Conservation (phyloP, 2,888 invertebrate species). For the Drosophila helvetica region DNA sequence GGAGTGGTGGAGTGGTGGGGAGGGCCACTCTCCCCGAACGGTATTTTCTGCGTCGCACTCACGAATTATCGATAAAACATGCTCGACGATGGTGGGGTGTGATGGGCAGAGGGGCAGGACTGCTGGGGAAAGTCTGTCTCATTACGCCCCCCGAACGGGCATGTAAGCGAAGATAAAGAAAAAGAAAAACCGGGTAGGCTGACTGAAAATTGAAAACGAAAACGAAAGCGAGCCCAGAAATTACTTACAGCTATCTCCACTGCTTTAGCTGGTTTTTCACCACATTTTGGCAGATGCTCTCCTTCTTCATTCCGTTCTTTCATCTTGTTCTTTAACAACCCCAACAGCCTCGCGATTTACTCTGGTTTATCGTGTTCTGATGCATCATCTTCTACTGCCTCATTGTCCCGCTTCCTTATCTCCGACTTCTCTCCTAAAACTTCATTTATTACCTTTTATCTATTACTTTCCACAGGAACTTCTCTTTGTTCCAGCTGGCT, state of each 20-base stretch:
- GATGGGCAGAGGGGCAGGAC: background rate
- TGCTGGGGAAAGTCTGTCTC: constrained; percentile 31
- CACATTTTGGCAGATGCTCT: background rate
- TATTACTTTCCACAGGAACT: too few relatives aligned
- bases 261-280: constrained; percentile 33
- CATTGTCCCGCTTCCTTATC: too few relatives aligned
- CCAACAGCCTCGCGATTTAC: too few relatives aligned
- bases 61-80: constrained; percentile 75
- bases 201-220: constrained; percentile 59
- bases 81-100: constrained; percentile 25
- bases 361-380: too few relatives aligned
- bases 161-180: constrained; percentile 4
- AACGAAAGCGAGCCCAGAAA: constrained; percentile 21
- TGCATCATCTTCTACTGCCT: too few relatives aligned
- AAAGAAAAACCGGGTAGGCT: constrained; percentile 1
- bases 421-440: too few relatives aligned
- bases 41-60: constrained; percentile 45
- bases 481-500: background rate
- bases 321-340: too few relatives aligned
- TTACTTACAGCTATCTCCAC: constrained; percentile 45
- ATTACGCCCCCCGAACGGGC: constrained; percentile 40
- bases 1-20: background rate
- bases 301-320: too few relatives aligned
- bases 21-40: constrained; percentile 4
- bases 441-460: background rate